These are phyloP conservation scores for Neosilurus mollespiculum DNA, from an alignment of 2,797 vertebrate species.

Conservation along the genomic window DNA sequence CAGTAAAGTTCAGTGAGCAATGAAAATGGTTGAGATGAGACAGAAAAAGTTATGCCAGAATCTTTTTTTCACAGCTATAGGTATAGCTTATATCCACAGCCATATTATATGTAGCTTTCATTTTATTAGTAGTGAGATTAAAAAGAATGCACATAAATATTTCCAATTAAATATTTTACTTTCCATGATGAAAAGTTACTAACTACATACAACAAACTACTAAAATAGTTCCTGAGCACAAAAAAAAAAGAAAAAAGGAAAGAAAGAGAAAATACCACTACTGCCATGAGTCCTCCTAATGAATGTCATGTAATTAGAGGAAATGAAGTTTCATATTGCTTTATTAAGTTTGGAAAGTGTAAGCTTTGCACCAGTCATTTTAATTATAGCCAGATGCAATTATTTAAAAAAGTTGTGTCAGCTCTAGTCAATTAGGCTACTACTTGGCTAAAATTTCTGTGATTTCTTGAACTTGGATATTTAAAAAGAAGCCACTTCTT, in stretches of 20 bases:
- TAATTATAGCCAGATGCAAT: constrained; percentile 61
- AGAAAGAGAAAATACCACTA: constrained; percentile 48
- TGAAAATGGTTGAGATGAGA: background rate
- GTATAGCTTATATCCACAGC: no score
- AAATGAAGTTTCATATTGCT: constrained; percentile 52
- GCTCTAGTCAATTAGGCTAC: constrained; percentile 60
- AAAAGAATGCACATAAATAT: background rate
- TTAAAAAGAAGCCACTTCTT: constrained; percentile 47
- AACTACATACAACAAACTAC: constrained; percentile 38
- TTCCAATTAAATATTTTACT: constrained; percentile 10
- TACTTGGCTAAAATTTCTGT: constrained; percentile 52
- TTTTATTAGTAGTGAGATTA: background rate
- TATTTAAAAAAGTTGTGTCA: constrained; percentile 58
- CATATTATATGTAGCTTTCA: no score
- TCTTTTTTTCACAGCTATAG: no score
- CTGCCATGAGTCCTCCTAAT: constrained; percentile 54
- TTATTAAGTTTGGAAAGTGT: constrained; percentile 56
- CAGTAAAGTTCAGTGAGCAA: background rate
- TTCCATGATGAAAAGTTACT: constrained; percentile 1
- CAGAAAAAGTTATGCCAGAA: background rate
- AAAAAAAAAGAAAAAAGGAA: constrained; percentile 16
- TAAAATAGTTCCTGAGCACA: constrained; percentile 32
- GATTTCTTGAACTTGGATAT: constrained; percentile 46
- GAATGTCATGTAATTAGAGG: constrained; percentile 55
- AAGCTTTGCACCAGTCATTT: constrained; percentile 55